These are phyloP conservation scores for Anabas testudineus DNA, from an alignment of 2,797 vertebrate species.

Conservation along the genomic window DNA sequence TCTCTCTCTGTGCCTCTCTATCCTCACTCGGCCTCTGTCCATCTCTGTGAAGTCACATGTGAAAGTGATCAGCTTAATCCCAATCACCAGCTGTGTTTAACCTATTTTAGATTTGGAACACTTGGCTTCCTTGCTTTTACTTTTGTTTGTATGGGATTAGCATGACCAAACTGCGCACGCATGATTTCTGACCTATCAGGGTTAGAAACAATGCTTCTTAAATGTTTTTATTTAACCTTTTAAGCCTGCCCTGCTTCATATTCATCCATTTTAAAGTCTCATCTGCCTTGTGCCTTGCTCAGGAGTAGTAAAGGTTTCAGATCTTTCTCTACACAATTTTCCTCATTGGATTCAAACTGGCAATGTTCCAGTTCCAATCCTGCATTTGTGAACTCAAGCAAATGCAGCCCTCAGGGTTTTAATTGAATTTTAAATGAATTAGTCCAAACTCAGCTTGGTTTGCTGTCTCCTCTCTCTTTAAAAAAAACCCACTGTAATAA, in stretches of 20 bases:
- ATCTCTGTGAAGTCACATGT: slow-evolving; percentile 69
- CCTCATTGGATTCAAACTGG: slow-evolving; percentile 46
- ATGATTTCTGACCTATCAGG: slow-evolving; percentile 42
- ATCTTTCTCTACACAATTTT: neutral
- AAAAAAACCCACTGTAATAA: slow-evolving; percentile 13
- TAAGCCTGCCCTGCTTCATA: neutral
- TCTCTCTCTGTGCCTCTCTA: slow-evolving; percentile 12
- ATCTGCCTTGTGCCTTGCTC: slow-evolving; percentile 21
- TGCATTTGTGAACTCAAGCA: slow-evolving; percentile 45
- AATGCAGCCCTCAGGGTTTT: slow-evolving; percentile 47
- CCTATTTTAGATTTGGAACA: slow-evolving; percentile 71
- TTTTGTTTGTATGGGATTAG: slow-evolving; percentile 60
- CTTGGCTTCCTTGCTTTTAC: slow-evolving; percentile 52
- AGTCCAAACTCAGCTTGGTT: slow-evolving; percentile 43
- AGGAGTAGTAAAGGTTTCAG: neutral
- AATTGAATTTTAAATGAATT: slow-evolving; percentile 60
- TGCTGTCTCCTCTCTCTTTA: slow-evolving; percentile 13
- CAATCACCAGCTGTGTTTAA: slow-evolving; percentile 79
- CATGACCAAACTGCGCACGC: slow-evolving; percentile 30
- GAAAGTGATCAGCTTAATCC: slow-evolving; percentile 80
- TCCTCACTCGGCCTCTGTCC: slow-evolving; percentile 45
- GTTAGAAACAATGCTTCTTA: neutral
- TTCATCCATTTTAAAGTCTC: neutral
- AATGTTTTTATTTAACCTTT: slow-evolving; percentile 9
- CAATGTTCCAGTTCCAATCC: slow-evolving; percentile 43